phyloP scores from a whole-genome alignment of 2,113 vertebrate genomes.

The Alces alces region DNA sequence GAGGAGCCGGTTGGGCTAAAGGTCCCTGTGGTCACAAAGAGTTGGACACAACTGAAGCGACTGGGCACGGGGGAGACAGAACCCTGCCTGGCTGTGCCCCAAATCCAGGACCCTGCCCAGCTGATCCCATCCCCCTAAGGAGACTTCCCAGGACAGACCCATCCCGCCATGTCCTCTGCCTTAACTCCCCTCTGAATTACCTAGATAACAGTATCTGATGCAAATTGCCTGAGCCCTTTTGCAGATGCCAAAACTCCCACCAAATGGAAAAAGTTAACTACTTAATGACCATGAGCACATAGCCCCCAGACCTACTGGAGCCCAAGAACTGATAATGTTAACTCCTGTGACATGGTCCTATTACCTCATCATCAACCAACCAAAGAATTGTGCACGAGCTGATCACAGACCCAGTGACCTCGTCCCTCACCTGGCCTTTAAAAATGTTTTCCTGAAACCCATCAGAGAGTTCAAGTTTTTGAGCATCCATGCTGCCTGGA shows the following conservation, averaged over 20 bases:
- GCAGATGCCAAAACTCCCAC: not conserved
- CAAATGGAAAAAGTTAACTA: not conserved
- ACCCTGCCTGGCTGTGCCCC: not conserved
- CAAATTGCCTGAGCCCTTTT: not conserved
- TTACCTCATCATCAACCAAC: not conserved
- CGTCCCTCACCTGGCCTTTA: not conserved
- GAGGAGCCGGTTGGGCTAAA: not conserved
- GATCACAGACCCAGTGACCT: not conserved
- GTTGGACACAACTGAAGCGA: fast-evolving
- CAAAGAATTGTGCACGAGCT: not conserved
- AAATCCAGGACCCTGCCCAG: not conserved
- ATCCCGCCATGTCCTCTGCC: not conserved
- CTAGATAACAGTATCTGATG: not conserved
- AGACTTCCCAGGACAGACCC: not conserved
- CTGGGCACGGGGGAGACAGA: not conserved
- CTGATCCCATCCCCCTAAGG: not conserved
- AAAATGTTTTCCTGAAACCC: not conserved
- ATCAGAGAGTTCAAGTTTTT: not conserved
- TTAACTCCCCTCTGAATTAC: not conserved
- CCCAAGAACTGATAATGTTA: not conserved
- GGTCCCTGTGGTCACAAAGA: not conserved
- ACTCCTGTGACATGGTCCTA: not conserved
- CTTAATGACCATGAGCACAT: not conserved
- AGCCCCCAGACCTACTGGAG: not conserved
- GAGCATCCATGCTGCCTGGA: not conserved